These are phyloP conservation scores for Meloidogyne floridensis DNA, from an alignment of 1,140 invertebrate genomes.

Conservation along the genomic window DNA sequence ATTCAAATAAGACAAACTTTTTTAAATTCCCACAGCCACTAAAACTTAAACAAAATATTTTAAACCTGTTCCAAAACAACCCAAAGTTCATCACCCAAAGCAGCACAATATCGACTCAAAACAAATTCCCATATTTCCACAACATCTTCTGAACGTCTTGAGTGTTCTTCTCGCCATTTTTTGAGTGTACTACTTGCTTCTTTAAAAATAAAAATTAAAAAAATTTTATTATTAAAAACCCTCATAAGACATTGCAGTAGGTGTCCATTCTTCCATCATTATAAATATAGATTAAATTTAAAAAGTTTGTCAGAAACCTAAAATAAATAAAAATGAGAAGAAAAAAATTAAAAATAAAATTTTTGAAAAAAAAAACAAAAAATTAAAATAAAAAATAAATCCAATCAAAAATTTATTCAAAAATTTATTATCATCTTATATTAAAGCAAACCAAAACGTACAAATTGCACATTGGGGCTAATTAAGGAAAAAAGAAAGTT, in stretches of 20 bases:
- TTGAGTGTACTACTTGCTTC: conserved; percentile 70
- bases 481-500: not conserved
- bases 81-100: conserved; percentile 89
- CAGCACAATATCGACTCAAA: conserved; percentile 76
- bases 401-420: not conserved
- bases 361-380: not conserved
- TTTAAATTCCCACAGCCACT: not conserved
- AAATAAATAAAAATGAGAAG: not conserved
- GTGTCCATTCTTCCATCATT: not conserved
- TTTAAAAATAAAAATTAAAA: conserved; percentile 31
- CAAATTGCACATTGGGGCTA: not conserved
- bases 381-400: not conserved
- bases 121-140: conserved; percentile 82
- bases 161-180: conserved; percentile 88
- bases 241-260: not conserved
- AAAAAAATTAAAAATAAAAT: conserved; percentile 2
- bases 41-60: not conserved
- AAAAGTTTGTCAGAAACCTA: no score
- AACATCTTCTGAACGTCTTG: conserved; percentile 82
- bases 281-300: not conserved
- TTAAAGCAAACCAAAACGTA: not conserved
- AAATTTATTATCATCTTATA: not conserved
- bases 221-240: not conserved
- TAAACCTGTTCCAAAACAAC: conserved; percentile 79
- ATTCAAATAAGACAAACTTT: no score